Percentiles rank a stretch among this genome's conserved stretches.
Conservation (phyloP, 2,113 vertebrate genomes). For the Deroptyus accipitrinus region DNA sequence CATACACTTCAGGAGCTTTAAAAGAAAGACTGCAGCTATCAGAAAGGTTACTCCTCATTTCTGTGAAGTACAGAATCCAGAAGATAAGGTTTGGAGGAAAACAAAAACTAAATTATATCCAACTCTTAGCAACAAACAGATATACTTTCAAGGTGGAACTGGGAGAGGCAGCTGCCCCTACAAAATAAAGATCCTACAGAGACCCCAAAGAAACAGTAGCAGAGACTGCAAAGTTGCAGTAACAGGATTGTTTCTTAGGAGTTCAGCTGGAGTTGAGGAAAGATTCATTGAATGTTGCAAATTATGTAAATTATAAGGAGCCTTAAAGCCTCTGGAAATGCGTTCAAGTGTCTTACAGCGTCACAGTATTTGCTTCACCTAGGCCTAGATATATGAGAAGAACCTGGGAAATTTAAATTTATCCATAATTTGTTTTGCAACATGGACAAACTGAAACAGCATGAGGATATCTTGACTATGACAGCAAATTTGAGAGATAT, state of each 20-base stretch:
- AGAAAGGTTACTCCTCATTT: background rate
- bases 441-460: background rate
- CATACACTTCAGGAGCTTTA: background rate
- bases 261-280: background rate
- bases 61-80: background rate
- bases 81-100: background rate
- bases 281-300: background rate
- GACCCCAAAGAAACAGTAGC: background rate
- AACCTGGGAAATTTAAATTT: background rate
- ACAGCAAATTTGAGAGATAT: background rate
- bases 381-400: background rate
- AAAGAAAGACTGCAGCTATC: background rate
- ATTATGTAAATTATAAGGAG: background rate
- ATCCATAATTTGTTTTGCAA: background rate
- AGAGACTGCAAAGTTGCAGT: background rate
- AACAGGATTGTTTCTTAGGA: background rate
- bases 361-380: background rate
- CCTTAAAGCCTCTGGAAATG: background rate
- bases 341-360: background rate
- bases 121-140: background rate
- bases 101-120: background rate
- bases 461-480: background rate
- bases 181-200: background rate
- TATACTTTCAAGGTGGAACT: background rate
- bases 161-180: background rate